Evolutionary conservation across 2,113 vertebrate genomes (phyloP).

Genomic region (Cynocephalus volans): DNA sequence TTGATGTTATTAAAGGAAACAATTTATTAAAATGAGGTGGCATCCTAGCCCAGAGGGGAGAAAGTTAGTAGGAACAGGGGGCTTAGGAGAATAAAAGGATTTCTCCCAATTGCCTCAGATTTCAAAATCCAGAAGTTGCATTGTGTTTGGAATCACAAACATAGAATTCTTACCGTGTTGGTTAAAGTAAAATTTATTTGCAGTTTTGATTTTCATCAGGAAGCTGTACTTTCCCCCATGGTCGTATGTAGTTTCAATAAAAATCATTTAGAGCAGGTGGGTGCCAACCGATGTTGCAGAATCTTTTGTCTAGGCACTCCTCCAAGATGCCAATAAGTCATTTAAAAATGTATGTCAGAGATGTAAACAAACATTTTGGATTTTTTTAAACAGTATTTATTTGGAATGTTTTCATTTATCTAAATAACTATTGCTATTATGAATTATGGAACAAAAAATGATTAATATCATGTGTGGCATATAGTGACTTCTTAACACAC

Average conservation of each 20-base stretch:
- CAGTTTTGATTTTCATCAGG: constrained; percentile 88
- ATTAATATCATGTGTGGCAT: constrained; percentile 92
- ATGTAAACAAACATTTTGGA: constrained; percentile 91
- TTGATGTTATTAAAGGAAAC: constrained; percentile 21
- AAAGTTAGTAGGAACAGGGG: constrained; percentile 19
- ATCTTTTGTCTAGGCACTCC: constrained; percentile 88
- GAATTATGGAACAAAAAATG: constrained; percentile 89
- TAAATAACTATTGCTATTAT: constrained; percentile 93
- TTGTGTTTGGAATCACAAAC: constrained; percentile 88
- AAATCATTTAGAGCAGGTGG: constrained; percentile 86
- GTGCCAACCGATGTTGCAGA: constrained; percentile 86
- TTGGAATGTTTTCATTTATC: constrained; percentile 94
- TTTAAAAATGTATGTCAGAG: constrained; percentile 93
- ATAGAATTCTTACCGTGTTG: constrained; percentile 86
- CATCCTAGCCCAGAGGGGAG: not conserved
- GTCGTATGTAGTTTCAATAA: constrained; percentile 88
- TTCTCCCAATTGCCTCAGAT: constrained; percentile 79
- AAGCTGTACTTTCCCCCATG: constrained; percentile 88
- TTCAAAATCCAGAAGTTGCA: constrained; percentile 79
- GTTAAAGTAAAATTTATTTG: constrained; percentile 88
- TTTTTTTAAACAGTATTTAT: constrained; percentile 92
- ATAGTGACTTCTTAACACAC: constrained; percentile 92
- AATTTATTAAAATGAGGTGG: constrained; percentile 26
- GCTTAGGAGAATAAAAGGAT: constrained; percentile 45
- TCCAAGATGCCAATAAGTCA: constrained; percentile 88